Percentiles rank a stretch among this genome's conserved stretches.
Evolutionary conservation across 2,113 vertebrate genomes (phyloP).

Genomic region (Tonatia bakeri): DNA sequence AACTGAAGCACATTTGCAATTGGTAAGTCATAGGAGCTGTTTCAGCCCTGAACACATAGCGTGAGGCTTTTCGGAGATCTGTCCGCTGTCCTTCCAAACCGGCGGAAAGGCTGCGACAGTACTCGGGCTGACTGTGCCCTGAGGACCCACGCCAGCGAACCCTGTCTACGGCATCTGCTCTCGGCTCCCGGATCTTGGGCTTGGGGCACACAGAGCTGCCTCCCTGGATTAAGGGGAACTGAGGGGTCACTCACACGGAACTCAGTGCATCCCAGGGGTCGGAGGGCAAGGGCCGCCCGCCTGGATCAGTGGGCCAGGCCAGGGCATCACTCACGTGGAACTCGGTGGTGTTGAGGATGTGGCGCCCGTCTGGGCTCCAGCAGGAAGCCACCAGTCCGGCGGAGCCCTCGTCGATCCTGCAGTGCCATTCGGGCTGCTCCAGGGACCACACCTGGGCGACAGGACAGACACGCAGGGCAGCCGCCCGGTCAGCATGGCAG

Average conservation of each 20-base stretch:
- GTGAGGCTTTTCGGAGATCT: not conserved
- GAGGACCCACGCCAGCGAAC: rapidly evolving
- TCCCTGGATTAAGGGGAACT: too few species aligned
- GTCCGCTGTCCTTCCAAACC: not conserved
- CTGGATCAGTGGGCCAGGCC: too few species aligned
- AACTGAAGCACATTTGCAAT: rapidly evolving
- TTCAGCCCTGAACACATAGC: not conserved
- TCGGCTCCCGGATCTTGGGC: not conserved
- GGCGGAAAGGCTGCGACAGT: not conserved
- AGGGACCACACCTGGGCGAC: conserved; percentile 92
- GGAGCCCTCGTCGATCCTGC: conserved; percentile 97
- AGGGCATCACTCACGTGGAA: conserved; percentile 90
- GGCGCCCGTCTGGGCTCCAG: conserved; percentile 98
- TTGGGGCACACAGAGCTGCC: too few species aligned
- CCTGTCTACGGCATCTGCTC: conserved; percentile 62
- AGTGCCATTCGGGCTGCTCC: conserved; percentile 96
- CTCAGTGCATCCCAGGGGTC: too few species aligned
- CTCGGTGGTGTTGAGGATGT: conserved; percentile 98
- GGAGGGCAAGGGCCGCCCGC: too few species aligned
- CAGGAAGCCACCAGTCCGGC: conserved; percentile 94
- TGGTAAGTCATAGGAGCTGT: not conserved
- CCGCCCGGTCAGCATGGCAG: rapidly evolving
- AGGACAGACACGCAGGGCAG: not conserved
- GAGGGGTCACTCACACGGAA: too few species aligned
- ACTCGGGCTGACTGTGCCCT: rapidly evolving